Evolutionary conservation across 2,888 invertebrate genomes (phyloP).

Genomic region (Netelia fuscicornis): DNA sequence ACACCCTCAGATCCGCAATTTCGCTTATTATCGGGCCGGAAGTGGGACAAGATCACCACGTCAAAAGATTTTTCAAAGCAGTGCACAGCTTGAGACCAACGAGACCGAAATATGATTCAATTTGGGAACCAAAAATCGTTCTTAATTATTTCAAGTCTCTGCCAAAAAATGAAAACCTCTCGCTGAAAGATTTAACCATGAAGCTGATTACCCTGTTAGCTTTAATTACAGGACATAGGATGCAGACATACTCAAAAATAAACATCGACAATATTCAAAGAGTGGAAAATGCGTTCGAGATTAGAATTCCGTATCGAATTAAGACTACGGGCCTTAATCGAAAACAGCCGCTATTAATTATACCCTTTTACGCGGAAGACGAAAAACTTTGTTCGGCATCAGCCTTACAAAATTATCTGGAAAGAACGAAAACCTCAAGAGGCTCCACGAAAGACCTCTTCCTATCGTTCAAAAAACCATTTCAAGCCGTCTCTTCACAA

Average conservation of each 20-base stretch:
- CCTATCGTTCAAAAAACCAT: neutral
- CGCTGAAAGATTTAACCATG: neutral
- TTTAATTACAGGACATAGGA: conserved; percentile 20
- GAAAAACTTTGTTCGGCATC: neutral
- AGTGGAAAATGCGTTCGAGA: neutral
- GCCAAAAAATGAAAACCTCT: conserved; percentile 3
- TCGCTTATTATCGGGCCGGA: no score
- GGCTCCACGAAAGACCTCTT: neutral
- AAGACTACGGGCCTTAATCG: neutral
- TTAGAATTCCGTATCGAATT: neutral
- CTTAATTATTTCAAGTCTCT: no score
- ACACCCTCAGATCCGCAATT: no score
- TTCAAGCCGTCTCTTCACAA: neutral
- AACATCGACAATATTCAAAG: conserved; percentile 35
- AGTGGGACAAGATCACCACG: no score
- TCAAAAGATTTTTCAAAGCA: no score
- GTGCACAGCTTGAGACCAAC: no score
- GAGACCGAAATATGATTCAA: no score
- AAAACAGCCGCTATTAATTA: neutral
- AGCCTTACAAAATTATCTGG: neutral
- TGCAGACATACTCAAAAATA: conserved; percentile 20
- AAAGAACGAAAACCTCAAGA: neutral
- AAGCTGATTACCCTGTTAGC: neutral
- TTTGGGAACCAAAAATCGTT: no score
- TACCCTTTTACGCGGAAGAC: neutral